Evolutionary conservation across 2,113 vertebrate genomes (phyloP).

Genomic region (Choloepus hoffmanni): DNA sequence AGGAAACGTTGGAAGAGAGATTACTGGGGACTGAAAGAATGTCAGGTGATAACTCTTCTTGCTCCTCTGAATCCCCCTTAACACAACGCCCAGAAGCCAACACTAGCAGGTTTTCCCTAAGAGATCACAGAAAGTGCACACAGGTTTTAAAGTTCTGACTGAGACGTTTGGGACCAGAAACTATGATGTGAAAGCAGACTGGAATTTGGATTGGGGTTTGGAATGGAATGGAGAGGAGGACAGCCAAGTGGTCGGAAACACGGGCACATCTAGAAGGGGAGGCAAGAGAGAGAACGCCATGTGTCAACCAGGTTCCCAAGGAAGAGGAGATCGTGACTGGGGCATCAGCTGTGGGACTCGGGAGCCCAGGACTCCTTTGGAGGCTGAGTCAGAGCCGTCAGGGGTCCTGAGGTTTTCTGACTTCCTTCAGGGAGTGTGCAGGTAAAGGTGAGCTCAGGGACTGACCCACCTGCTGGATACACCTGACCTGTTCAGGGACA

Average conservation of each 20-base stretch:
- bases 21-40: background rate
- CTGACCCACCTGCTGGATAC: too few relatives aligned
- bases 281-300: background rate
- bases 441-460: background rate
- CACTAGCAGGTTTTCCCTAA: background rate
- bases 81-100: background rate
- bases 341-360: background rate
- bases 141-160: background rate
- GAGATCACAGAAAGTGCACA: background rate
- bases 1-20: conserved; percentile 39
- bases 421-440: background rate
- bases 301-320: too few relatives aligned
- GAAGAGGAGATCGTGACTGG: too few relatives aligned
- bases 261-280: too few relatives aligned
- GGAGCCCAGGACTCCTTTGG: accelerated
- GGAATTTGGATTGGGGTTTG: too few relatives aligned
- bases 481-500: background rate
- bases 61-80: background rate
- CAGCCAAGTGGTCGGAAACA: background rate
- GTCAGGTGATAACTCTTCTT: background rate
- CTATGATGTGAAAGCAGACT: background rate
- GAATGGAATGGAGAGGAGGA: background rate
- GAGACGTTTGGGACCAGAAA: background rate
- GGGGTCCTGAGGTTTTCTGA: background rate
- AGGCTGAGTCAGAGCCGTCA: background rate